Conservation (phyloP, 2,797 vertebrate genomes). For the Taeniopygia guttata region DNA sequence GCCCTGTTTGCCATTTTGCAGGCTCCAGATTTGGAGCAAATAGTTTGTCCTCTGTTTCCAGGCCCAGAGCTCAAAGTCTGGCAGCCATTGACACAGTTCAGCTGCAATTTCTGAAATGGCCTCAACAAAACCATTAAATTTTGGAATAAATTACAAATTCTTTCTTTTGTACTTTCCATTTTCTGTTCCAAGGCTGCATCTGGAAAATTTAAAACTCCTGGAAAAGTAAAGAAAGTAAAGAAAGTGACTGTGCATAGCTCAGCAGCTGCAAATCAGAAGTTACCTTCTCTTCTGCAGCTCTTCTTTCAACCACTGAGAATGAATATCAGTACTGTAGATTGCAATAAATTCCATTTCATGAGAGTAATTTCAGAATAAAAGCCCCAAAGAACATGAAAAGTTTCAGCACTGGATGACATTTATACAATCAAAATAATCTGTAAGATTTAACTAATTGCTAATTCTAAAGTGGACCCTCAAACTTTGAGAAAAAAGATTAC, state of each 20-base stretch:
- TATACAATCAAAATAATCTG: background rate
- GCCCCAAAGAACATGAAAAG: background rate
- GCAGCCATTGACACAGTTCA: background rate
- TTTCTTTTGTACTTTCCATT: conserved; percentile 7
- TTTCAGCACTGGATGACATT: background rate
- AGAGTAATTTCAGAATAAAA: background rate
- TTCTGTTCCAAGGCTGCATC: conserved; percentile 32
- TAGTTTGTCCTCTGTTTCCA: background rate
- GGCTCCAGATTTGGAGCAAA: background rate
- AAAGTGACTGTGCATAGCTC: background rate
- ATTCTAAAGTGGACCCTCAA: background rate
- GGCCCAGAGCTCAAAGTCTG: background rate
- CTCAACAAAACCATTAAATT: background rate
- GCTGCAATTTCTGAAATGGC: background rate
- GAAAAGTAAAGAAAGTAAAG: conserved; percentile 26
- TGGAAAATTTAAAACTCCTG: conserved; percentile 2
- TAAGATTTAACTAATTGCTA: background rate
- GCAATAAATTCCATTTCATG: background rate
- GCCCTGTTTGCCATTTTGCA: background rate
- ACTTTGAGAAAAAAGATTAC: background rate
- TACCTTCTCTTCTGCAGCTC: background rate
- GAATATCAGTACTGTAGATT: background rate
- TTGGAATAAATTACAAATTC: background rate
- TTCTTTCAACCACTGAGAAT: background rate
- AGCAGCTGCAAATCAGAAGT: background rate